Conservation (phyloP, 2,113 vertebrate genomes). For the Okapia johnstoni region DNA sequence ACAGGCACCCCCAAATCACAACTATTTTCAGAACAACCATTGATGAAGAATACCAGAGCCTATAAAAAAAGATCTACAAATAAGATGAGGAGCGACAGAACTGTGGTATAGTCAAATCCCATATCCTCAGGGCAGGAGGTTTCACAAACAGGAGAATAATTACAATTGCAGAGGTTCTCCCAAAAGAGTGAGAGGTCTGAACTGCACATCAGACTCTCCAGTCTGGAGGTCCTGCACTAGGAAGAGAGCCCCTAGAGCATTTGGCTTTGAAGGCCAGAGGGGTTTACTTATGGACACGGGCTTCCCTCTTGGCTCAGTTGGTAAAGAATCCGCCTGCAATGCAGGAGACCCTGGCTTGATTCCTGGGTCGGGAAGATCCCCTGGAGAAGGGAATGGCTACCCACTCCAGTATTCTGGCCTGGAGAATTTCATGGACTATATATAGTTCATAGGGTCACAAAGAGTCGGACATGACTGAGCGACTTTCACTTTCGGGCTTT, state of each 20-base stretch:
- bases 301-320: neutral
- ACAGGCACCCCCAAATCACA: neutral
- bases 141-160: neutral
- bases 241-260: neutral
- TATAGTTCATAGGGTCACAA: neutral
- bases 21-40: neutral
- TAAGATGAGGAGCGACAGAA: neutral
- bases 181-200: neutral
- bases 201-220: neutral
- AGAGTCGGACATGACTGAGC: neutral
- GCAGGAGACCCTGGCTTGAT: neutral
- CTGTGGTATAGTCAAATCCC: neutral
- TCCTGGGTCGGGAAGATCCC: neutral
- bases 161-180: neutral
- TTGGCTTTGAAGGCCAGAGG: neutral
- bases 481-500: neutral
- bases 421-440: neutral
- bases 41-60: neutral
- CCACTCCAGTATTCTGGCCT: neutral
- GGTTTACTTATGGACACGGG: neutral
- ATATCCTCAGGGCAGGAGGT: neutral
- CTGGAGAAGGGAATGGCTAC: neutral
- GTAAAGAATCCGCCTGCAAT: neutral
- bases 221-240: neutral
- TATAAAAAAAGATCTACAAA: neutral